Evolutionary conservation across 2,113 vertebrate genomes (phyloP).

Genomic region (Rutilus rutilus): DNA sequence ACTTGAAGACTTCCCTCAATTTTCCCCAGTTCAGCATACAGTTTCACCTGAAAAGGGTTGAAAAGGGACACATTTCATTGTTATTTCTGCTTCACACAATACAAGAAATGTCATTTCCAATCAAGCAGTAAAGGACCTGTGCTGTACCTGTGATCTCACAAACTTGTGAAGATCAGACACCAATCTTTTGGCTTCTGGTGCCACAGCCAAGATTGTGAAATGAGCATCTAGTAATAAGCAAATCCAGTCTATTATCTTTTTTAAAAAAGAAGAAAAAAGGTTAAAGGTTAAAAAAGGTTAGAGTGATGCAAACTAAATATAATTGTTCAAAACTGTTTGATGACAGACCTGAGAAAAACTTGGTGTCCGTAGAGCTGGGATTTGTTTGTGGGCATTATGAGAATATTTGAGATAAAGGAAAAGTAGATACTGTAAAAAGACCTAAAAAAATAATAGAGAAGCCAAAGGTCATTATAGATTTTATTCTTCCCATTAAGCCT

Average conservation of each 20-base stretch:
- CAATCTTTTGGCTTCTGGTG: conserved; percentile 85
- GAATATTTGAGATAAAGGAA: conserved; percentile 88
- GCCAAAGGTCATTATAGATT: not conserved
- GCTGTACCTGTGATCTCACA: conserved; percentile 86
- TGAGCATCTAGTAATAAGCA: conserved; percentile 92
- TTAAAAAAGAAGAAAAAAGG: conserved; percentile 10
- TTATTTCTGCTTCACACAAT: not conserved
- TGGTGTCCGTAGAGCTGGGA: conserved; percentile 74
- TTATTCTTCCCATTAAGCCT: not conserved
- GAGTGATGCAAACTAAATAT: not conserved
- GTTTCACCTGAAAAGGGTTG: conserved; percentile 76
- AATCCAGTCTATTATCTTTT: conserved; percentile 94
- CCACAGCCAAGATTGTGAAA: conserved; percentile 91
- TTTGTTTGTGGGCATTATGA: conserved; percentile 73
- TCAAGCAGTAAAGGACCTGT: not conserved
- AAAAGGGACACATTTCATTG: not conserved
- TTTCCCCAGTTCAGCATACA: conserved; percentile 91
- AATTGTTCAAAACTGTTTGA: not conserved
- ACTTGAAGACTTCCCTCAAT: conserved; percentile 88
- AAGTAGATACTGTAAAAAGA: conserved; percentile 89
- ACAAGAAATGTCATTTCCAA: not conserved
- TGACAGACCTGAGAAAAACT: conserved; percentile 84
- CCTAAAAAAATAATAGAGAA: conserved; percentile 66
- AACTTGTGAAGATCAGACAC: conserved; percentile 85
- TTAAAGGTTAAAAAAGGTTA: not conserved